Evolutionary conservation across 2,888 invertebrate genomes (phyloP), one percentile per base, ranked within the genome.

Genomic region (Colostygia pectinataria): DNA sequence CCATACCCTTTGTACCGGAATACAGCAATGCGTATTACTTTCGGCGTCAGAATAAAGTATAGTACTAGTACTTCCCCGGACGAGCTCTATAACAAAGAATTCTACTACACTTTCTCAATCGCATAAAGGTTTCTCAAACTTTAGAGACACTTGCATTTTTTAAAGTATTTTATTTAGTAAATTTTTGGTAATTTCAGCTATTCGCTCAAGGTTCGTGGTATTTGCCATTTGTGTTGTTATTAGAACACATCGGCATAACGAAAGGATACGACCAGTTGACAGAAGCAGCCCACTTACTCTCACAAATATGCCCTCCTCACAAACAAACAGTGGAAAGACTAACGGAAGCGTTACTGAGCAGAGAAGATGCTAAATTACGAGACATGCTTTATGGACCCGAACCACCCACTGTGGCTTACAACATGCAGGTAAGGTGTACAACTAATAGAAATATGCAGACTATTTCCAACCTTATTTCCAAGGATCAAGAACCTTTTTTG

Each of bases 221-320:
- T 71, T 92, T 94, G 25, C 94, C 94, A 50, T 97, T 96, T 78
- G 95, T 96, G 77, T 92, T 96, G 71, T 96, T 97, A 78, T 87
- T 98, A 64, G 96, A 97, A 66, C 97, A 97, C 77, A 86, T 97
- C 63, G 98, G 98, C 32, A 95, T 97, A 71, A 93, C 93, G 42
- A 91, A 97, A 66, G 93, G 94, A 59, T 95, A 96, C 70, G 92
- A 95, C 10, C 93, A 94, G 46, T 87, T 99, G 58, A 92, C 97
- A 28, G 98, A 98, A 72, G 95, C 96, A 29, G 96, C 96, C 1
- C 93, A 96, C 65, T 91, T 93, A 46, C 91, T 97, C 14, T 91
- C 97, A 31, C 94, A 95, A 75, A 91, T 96, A 53, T 94, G 97
- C 81, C 97, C 97, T 39, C 94, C 96, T 32, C 95, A 94, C 72